Percentiles rank a stretch among this genome's conserved stretches.
Conservation (phyloP, 2,113 vertebrate genomes). For the Heptranchias perlo region DNA sequence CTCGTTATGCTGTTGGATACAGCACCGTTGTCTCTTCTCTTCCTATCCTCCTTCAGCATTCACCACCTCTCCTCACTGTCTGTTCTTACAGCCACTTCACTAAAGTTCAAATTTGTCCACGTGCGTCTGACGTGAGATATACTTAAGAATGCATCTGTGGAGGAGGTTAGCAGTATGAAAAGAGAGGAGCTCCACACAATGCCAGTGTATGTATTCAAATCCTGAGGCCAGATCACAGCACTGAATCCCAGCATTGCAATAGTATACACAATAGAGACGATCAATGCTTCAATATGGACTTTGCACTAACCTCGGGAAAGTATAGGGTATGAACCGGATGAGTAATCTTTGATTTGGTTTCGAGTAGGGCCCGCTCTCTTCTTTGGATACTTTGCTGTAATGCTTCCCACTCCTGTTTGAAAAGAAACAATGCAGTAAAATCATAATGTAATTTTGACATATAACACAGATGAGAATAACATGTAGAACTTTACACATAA, state of each 20-base stretch:
- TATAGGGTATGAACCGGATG: conserved; percentile 91
- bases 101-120: background rate
- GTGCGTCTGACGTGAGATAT: background rate
- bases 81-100: background rate
- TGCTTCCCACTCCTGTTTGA: conserved; percentile 89
- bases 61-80: background rate
- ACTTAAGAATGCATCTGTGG: background rate
- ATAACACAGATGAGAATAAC: background rate
- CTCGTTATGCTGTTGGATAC: background rate
- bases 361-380: conserved; percentile 84
- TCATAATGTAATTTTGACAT: background rate
- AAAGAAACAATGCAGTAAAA: conserved; percentile 39
- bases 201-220: background rate
- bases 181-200: background rate
- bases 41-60: background rate
- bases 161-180: background rate
- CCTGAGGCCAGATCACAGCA: background rate
- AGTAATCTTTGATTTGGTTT: conserved; percentile 96
- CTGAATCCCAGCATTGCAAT: background rate
- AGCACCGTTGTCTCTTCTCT: background rate
- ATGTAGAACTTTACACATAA: background rate
- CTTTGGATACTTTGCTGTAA: conserved; percentile 96
- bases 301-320: conserved; percentile 77
- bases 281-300: background rate
- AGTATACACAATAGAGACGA: background rate